Evolutionary conservation across 1,140 invertebrate genomes (phyloP), one percentile per base, ranked within the genome.

Genomic region (Cydia pomonella): DNA sequence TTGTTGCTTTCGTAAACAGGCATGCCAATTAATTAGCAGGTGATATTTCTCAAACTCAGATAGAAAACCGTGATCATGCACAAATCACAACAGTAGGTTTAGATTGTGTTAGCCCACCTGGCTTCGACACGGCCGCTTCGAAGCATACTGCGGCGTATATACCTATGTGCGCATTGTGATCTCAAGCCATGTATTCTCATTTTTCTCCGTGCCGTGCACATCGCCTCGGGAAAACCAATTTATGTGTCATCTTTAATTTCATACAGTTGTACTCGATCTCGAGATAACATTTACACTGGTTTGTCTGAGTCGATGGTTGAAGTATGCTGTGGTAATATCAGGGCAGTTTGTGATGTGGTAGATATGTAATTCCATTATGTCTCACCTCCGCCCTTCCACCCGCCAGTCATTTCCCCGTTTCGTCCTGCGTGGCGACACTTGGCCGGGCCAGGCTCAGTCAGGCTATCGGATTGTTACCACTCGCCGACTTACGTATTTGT

Each of bases 311-410:
- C 18, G 18, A 23, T 12, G n/a, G 16, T 18, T 21, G 10, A 18
- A 59, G 64, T n/a, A 9, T 23, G 9, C 18, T 23, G 1, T 59
- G 53, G 10, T n/a, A 23, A 59, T 23, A 59, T 18, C 72, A 25
- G 21, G 50, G 47, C 38, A 38, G 73, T 44, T 38, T 86, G 87
- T 89, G 84, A 86, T 88, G 86, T 84, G 79, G 88, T 89, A 89
- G 87, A 91, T 90, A 92, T 91, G 88, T 90, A 88, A 91, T 90
- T 86, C 83, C 83, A 89, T 91, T 91, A 92, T 91, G 86, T 87
- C 85, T 91, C 88, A 88, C 84, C 88, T 88, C 82, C 86, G 86
- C 87, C 88, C 86, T 84, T 81, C 73, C 82, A 79, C 77, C 82
- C 79, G 76, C 84, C 75, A 79, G 76, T 79, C 74, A 75, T 74